Conservation (phyloP, 2,113 vertebrate genomes). For the Bujurquina vittata region DNA sequence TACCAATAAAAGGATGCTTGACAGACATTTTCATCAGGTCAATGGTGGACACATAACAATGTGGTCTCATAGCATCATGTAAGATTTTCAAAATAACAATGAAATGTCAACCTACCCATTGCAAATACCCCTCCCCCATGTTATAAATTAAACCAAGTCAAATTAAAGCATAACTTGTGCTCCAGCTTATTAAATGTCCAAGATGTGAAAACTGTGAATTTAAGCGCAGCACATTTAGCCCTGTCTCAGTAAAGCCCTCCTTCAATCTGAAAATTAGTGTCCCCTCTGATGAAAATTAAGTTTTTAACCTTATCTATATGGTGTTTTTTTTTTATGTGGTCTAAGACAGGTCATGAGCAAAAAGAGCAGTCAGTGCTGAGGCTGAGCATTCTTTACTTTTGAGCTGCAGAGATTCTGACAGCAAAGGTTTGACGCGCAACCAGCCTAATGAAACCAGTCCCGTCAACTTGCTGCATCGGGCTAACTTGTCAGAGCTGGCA, state of each 20-base stretch:
- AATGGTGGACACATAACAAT: slow-evolving; percentile 35
- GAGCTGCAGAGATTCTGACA: no score
- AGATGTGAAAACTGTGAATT: slow-evolving; percentile 4
- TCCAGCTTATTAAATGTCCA: background rate
- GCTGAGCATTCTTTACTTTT: background rate
- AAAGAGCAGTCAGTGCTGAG: background rate
- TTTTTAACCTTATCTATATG: background rate
- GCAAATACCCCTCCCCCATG: background rate
- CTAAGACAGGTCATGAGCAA: background rate
- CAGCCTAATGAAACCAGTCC: background rate
- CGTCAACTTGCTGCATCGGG: background rate
- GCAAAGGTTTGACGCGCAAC: background rate
- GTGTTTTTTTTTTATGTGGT: background rate
- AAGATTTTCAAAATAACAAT: slow-evolving; percentile 22
- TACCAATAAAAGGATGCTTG: slow-evolving; percentile 23
- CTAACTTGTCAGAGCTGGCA: background rate
- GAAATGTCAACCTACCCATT: background rate
- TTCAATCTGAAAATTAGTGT: background rate
- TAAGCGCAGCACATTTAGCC: background rate
- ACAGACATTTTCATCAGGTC: slow-evolving; percentile 51
- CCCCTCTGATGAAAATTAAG: background rate
- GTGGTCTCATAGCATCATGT: slow-evolving; percentile 8
- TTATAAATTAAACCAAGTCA: background rate
- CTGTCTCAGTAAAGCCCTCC: background rate
- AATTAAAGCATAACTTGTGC: background rate